A percentile compares a stretch with the other conserved stretches of the same genome.
Conservation (phyloP, 2,797 vertebrate genomes). For the Chiroxiphia lanceolata region DNA sequence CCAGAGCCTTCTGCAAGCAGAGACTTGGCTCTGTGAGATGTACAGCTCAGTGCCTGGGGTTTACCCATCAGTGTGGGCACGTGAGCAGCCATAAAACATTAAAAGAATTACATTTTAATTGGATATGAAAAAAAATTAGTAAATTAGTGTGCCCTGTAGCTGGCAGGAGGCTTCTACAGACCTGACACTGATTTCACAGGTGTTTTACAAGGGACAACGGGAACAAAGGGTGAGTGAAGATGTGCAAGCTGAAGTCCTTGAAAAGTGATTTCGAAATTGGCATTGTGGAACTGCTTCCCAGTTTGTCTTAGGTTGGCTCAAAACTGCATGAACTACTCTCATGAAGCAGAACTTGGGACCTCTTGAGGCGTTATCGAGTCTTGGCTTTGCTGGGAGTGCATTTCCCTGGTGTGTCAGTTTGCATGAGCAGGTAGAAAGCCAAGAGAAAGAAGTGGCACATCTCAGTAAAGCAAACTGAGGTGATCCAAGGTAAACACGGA, state of each 20-base stretch:
- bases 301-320: background rate
- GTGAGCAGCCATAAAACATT: background rate
- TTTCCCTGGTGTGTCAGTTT: background rate
- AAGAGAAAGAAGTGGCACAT: background rate
- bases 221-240: background rate
- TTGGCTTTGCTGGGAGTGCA: background rate
- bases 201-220: background rate
- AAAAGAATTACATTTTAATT: background rate
- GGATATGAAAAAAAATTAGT: background rate
- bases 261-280: background rate
- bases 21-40: background rate
- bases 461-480: background rate
- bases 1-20: background rate
- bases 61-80: accelerated
- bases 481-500: background rate
- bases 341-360: background rate
- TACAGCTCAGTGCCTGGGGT: background rate
- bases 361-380: accelerated
- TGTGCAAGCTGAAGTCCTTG: background rate
- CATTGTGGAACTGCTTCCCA: background rate
- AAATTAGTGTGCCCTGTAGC: background rate
- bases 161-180: background rate
- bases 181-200: background rate
- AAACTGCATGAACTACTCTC: background rate
- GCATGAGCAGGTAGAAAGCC: background rate